Conservation (phyloP, 1,140 invertebrate species). For the Sinella curviseta region DNA sequence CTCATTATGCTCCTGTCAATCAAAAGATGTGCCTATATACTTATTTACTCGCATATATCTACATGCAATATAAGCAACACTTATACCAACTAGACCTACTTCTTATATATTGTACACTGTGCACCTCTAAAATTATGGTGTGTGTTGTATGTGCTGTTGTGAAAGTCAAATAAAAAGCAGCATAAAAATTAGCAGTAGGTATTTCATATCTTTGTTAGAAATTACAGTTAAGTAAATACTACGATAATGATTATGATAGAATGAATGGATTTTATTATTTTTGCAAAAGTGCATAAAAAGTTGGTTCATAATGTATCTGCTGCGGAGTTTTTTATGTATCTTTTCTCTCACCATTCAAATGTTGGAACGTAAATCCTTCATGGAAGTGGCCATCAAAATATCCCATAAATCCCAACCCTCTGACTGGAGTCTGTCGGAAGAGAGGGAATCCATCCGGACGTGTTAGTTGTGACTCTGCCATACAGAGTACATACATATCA, state of each 20-base stretch:
- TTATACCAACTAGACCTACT: no score
- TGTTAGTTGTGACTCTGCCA: background rate
- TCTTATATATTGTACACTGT: no score
- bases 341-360: background rate
- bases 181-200: no score
- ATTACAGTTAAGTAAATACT: no score
- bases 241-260: no score
- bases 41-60: background rate
- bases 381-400: slow-evolving; percentile 11
- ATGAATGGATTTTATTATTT: no score
- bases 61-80: background rate
- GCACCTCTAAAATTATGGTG: no score
- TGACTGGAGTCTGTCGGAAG: background rate
- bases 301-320: no score
- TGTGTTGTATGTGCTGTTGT: no score
- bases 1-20: slow-evolving; percentile 16
- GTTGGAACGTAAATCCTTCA: background rate
- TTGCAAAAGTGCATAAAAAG: no score
- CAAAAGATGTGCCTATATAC: background rate
- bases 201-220: no score
- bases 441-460: background rate
- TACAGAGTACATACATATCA: background rate
- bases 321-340: background rate
- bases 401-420: slow-evolving; percentile 12
- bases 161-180: no score